Percentiles rank a stretch among this genome's conserved stretches.
Conservation (phyloP, 2,888 invertebrate species). For the Drosophila aldrichi region DNA sequence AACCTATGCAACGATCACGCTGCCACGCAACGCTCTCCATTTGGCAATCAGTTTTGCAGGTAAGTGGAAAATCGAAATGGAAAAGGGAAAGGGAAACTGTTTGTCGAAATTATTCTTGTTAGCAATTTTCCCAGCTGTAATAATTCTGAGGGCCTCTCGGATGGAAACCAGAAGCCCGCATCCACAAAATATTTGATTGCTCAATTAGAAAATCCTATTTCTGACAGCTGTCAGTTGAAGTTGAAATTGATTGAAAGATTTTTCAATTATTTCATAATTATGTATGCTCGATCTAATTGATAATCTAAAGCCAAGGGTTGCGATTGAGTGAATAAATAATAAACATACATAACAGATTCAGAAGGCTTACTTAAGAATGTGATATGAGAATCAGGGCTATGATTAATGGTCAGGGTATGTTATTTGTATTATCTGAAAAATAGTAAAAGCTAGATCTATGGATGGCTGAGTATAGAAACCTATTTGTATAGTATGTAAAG, state of each 20-base stretch:
- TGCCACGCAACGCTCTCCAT: conserved; percentile 84
- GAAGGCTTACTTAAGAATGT: background rate
- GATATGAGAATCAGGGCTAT: background rate
- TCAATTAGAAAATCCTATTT: conserved; percentile 22
- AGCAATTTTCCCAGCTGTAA: background rate
- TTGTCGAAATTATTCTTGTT: background rate
- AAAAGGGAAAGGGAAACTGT: background rate
- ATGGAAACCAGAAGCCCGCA: conserved; percentile 53
- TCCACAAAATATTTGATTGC: conserved; percentile 15
- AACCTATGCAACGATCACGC: conserved; percentile 85
- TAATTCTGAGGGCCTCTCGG: conserved; percentile 1
- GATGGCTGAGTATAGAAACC: background rate
- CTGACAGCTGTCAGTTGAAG: conserved; percentile 68
- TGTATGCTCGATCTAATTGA: conserved; percentile 20
- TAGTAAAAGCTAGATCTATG: background rate
- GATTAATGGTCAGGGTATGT: background rate
- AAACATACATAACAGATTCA: background rate
- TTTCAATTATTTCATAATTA: conserved; percentile 29
- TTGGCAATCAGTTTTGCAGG: conserved; percentile 85
- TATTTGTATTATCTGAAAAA: background rate
- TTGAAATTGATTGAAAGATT: conserved; percentile 48
- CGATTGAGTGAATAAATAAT: background rate
- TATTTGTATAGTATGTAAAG: background rate
- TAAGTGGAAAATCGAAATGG: conserved; percentile 51
- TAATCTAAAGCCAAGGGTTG: conserved; percentile 12